Evolutionary conservation across 2,888 invertebrate species (phyloP), one percentile per base, ranked within the genome.

Genomic region (Diarsia dahlii): DNA sequence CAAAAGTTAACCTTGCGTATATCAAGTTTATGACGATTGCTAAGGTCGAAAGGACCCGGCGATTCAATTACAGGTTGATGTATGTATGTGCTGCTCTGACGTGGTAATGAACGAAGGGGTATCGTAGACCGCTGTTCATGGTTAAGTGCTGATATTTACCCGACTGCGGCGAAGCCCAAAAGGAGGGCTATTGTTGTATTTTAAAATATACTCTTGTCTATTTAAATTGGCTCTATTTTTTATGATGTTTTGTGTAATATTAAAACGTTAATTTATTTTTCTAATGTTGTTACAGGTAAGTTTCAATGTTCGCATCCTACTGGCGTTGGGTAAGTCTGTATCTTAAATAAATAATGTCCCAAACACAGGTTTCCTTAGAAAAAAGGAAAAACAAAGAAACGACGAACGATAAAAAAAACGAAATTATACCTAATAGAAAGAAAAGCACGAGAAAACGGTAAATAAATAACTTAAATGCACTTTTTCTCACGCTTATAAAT

Each of bases 271-370:
- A 0, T 3, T 15, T 15, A 58, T 46, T 45, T n/a, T 45, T 39
- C 23, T 76, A 20, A 82, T 56, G 58, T 88, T 89, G 84, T 91
- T 92, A 70, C 90, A 92, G 92, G 92, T 92, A 90, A 90, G 91
- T 88, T 56, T n/a, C 23, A 62, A 60, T 58, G 50, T 56, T 10
- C 4, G 58, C 28, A 70, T 58, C 6, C 45, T 23, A 46, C 12
- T 23, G 60, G 20, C 23, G 20, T 13, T 20, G 15, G 81, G 82
- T 82, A 80, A 76, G 87, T 69, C 63, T 70, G 13, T 64, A 34
- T 39, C 39, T 6, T 39, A 39, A 6, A 8, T 39, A 39, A 8
- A 39, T 39, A 6, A 39, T 39, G 6, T 39, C 6, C 8, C 13
- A n/a, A n/a, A n/a, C n/a, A 63, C n/a, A 45, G 45, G 3, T 39